Conservation (phyloP, 2,888 invertebrate genomes). For the Oscheius sp. region DNA sequence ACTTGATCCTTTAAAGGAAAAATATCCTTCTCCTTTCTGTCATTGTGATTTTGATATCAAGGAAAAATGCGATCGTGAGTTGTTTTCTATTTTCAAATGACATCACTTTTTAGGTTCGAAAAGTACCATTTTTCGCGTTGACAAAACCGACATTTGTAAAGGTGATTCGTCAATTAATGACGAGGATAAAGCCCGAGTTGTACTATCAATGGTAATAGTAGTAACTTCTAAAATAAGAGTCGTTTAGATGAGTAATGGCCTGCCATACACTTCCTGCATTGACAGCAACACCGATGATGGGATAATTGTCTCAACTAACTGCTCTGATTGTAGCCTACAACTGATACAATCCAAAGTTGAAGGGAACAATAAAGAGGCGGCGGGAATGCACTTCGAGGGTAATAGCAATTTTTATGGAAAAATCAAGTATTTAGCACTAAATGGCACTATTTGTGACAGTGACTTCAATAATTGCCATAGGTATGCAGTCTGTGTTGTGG, state of each 20-base stretch:
- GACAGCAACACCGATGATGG: conserved; percentile 3
- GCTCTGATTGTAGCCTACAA: conserved; percentile 15
- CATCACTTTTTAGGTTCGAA: conserved; percentile 6
- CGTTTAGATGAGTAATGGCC: conserved; percentile 10
- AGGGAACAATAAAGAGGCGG: background rate
- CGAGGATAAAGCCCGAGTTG: conserved; percentile 19
- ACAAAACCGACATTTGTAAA: conserved; percentile 2
- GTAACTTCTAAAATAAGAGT: background rate
- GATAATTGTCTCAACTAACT: conserved; percentile 16
- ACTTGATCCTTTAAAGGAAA: background rate
- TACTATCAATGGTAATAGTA: conserved; percentile 9
- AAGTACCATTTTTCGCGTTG: conserved; percentile 12
- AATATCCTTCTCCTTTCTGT: conserved; percentile 18
- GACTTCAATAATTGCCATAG: conserved; percentile 45
- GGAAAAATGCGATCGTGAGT: conserved; percentile 3
- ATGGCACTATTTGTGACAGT: conserved; percentile 36
- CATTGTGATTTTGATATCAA: conserved; percentile 3
- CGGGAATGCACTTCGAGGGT: background rate
- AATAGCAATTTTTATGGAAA: background rate
- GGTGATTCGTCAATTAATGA: background rate
- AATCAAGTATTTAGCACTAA: conserved; percentile 39
- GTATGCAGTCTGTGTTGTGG: conserved; percentile 43
- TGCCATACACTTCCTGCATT: conserved; percentile 22
- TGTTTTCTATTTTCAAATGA: background rate
- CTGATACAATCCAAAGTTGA: conserved; percentile 1